Evolutionary conservation across 2,797 vertebrate species (phyloP), one percentile per base, ranked within the genome.

Genomic region (Ctenochaetus hawaiiensis): DNA sequence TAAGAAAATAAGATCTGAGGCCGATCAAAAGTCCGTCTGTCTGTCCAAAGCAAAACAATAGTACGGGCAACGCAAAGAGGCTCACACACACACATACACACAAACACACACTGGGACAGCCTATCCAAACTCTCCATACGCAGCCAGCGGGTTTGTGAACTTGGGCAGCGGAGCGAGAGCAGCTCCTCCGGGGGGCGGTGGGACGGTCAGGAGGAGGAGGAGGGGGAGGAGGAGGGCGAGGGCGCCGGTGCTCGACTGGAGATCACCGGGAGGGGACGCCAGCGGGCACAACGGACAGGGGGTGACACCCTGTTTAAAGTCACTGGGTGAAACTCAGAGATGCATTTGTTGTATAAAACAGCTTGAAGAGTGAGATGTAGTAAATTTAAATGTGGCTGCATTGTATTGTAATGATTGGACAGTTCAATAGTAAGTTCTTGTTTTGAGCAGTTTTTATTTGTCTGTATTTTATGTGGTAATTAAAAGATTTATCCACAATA

Each of bases 101-200:
- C n/a, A 60, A 56, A 45, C 37, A 22, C 41, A 54, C 68, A 26
- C 65, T 11, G 49, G 76, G 68, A 57, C 72, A 63, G 76, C 13
- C 60, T 7, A 12, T 34, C 53, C 56, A 54, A 56, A 74, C 72
- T 76, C 51, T 51, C 57, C 49, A 47, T n/a, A 60, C 78, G 67
- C 78, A 37, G 56, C 59, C 89, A 64, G 89, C 44, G 80, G 67
- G 76, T 56, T 60, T 80, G 83, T 86, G 88, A 91, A 91, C 87
- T 87, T 92, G 85, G 63, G n/a, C 52, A 52, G 52, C 23, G 37
- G 61, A 57, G 62, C 6, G 39, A 53, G 75, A 74, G 81, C 67
- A 63, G 85, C 85, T 85, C 82, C 80, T 88, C 79, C 83, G 77
- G 86, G 85, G 67, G 89, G 84, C 54, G 72, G 72, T 57, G 82